Conservation (phyloP, 2,113 vertebrate genomes). For the Suncus etruscus region DNA sequence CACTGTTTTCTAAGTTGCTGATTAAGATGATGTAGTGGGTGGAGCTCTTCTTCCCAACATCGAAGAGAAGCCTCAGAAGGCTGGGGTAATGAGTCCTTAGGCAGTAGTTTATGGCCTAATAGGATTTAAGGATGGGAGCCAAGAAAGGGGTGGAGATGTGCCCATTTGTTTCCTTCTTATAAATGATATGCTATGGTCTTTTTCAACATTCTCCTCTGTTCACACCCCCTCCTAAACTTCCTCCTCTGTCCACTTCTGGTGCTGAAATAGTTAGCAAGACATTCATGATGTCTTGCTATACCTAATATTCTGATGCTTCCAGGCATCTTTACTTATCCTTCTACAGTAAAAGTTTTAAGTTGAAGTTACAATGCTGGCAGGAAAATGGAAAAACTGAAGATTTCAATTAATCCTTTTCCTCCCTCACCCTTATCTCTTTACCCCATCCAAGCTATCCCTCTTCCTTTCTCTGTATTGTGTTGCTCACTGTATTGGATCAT, state of each 20-base stretch:
- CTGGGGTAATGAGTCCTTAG: constrained; percentile 69
- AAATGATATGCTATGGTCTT: background rate
- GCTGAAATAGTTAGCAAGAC: constrained; percentile 20
- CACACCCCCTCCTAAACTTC: background rate
- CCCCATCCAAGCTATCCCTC: too few species aligned
- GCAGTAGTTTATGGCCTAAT: constrained; percentile 46
- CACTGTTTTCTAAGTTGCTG: constrained; percentile 86
- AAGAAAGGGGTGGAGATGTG: background rate
- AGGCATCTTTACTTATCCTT: background rate
- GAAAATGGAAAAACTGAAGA: background rate
- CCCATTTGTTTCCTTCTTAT: background rate
- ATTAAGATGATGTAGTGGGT: constrained; percentile 87
- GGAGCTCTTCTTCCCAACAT: constrained; percentile 42
- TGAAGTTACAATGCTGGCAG: background rate
- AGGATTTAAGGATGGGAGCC: constrained; percentile 37
- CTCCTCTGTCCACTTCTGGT: background rate
- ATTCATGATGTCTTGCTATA: constrained; percentile 2
- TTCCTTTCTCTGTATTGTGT: too few species aligned
- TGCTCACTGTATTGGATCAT: background rate
- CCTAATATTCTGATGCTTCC: background rate
- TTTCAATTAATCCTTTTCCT: background rate
- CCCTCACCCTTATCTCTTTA: background rate
- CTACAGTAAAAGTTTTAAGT: background rate
- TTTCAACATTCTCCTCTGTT: background rate
- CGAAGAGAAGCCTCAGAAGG: background rate